These are phyloP conservation scores for Macrobrachium nipponense DNA, from an alignment of 1,140 invertebrate species.

Conservation along the genomic window DNA sequence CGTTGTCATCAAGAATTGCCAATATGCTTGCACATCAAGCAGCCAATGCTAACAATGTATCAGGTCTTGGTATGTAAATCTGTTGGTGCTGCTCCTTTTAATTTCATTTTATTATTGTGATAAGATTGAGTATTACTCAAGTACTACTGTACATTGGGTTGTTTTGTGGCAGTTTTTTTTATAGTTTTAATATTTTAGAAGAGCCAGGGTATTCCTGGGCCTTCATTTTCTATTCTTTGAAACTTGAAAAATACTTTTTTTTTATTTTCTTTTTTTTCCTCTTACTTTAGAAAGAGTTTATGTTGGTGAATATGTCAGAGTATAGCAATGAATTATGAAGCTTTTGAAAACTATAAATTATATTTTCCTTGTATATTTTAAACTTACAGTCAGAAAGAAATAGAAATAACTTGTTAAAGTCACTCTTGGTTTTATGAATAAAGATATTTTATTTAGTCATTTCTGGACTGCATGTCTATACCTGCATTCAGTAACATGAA, in stretches of 20 bases:
- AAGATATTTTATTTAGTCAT: too few relatives aligned
- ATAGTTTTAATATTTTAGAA: neutral
- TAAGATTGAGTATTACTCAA: too few relatives aligned
- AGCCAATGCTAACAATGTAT: constrained; percentile 2
- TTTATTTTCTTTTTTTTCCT: neutral
- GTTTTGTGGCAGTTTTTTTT: neutral
- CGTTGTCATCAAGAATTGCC: constrained; percentile 29
- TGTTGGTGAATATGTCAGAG: too few relatives aligned
- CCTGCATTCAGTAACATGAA: too few relatives aligned
- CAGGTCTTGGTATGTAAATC: neutral
- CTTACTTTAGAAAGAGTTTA: neutral
- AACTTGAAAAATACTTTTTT: neutral
- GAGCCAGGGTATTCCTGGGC: neutral
- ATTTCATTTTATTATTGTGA: too few relatives aligned
- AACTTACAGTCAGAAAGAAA: neutral
- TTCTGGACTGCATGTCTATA: too few relatives aligned
- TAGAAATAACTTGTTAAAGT: too few relatives aligned
- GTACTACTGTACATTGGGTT: neutral
- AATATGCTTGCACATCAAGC: constrained; percentile 27
- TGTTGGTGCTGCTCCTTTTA: too few relatives aligned
- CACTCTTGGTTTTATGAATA: too few relatives aligned
- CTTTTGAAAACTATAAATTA: neutral
- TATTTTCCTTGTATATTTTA: neutral
- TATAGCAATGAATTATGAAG: too few relatives aligned
- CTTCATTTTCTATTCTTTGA: neutral